Evolutionary conservation across 1,140 invertebrate species (phyloP).

Genomic region (Nebria ingens): DNA sequence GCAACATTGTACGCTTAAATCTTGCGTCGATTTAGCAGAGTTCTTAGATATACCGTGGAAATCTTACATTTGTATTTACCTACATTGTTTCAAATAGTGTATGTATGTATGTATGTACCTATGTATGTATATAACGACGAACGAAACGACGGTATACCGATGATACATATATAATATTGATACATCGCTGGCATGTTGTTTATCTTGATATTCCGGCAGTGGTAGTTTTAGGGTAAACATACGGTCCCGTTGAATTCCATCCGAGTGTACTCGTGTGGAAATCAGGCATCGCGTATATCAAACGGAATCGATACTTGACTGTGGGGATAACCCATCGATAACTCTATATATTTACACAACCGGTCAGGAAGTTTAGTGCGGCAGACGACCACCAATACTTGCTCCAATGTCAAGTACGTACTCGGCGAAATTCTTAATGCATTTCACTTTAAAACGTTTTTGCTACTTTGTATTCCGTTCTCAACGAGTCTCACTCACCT

Average conservation of each 20-base stretch:
- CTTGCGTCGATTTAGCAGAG: no score
- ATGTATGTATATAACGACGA: no score
- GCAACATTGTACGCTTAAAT: no score
- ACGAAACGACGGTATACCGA: no score
- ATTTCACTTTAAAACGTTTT: no score
- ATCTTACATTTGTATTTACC: no score
- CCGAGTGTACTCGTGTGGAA: slow-evolving; percentile 1
- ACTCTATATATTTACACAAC: slow-evolving; percentile 1
- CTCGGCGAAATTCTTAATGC: no score
- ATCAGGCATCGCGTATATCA: slow-evolving; percentile 4
- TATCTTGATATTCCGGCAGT: slow-evolving; percentile 4
- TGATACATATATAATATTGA: no score
- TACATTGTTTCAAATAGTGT: not conserved
- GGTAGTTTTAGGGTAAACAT: no score
- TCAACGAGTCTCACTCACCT: no score
- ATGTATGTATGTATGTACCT: not conserved
- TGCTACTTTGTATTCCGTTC: no score
- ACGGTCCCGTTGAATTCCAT: not conserved
- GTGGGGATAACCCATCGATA: not conserved
- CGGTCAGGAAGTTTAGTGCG: not conserved
- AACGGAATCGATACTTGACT: slow-evolving; percentile 7
- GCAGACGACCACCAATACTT: not conserved
- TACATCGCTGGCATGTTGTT: not conserved
- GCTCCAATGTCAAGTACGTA: not conserved
- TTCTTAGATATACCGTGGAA: no score